Conservation (phyloP, 2,113 vertebrate genomes). For the human region GRCh38 chr9:11226001-11226500, state of each 20-base stretch:
- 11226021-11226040: background rate
- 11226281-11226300: background rate
- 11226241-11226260: background rate
- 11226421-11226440: background rate
- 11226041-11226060: background rate
- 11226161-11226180: background rate
- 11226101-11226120: background rate
- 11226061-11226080: background rate
- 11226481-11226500: background rate
- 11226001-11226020: background rate
- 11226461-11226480: background rate
- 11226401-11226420: background rate
- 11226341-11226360: background rate
- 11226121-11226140: background rate
- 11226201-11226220: background rate
- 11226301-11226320: background rate
- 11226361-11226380: background rate
- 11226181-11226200: background rate
- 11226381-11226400: accelerated
- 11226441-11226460: background rate
- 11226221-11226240: background rate
- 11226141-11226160: background rate
- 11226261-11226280: background rate
- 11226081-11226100: background rate
- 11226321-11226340: background rate